These are phyloP conservation scores for Sinodicranocentrus sp. DNA, from an alignment of 2,888 invertebrate genomes.

Conservation along the genomic window DNA sequence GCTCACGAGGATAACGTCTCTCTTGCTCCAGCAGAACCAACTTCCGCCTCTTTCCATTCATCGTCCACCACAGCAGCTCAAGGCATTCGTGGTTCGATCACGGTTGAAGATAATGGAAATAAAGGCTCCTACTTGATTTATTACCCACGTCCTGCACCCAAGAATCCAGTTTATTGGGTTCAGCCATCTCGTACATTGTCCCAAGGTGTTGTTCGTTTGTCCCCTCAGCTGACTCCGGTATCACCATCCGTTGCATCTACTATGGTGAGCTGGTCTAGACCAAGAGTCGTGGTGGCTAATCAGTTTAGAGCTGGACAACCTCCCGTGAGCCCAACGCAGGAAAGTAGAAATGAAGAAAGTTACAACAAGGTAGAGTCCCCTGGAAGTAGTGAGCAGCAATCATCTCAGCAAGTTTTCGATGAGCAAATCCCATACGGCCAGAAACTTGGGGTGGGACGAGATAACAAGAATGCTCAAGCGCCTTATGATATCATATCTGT, in stretches of 20 bases:
- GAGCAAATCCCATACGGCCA: slow-evolving; percentile 64
- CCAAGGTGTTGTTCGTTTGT: slow-evolving; percentile 84
- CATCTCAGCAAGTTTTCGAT: slow-evolving; percentile 33
- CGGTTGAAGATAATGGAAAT: slow-evolving; percentile 46
- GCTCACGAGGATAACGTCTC: not conserved
- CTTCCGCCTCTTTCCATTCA: not conserved
- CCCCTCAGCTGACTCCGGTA: slow-evolving; percentile 46
- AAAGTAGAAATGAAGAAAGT: slow-evolving; percentile 27
- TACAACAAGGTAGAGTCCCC: slow-evolving; percentile 16
- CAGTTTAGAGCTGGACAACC: slow-evolving; percentile 47
- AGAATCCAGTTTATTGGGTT: slow-evolving; percentile 74
- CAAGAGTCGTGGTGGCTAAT: slow-evolving; percentile 51
- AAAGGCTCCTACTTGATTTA: slow-evolving; percentile 69
- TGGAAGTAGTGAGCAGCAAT: slow-evolving; percentile 30
- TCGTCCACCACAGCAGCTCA: slow-evolving; percentile 5
- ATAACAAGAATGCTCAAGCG: slow-evolving; percentile 30
- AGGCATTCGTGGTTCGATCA: slow-evolving; percentile 41
- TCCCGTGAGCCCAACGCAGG: not conserved
- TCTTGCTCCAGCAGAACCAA: not conserved
- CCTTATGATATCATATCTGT: slow-evolving; percentile 75
- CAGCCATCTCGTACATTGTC: slow-evolving; percentile 81
- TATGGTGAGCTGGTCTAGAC: slow-evolving; percentile 58
- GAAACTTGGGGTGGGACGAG: slow-evolving; percentile 41
- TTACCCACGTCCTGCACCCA: slow-evolving; percentile 70
- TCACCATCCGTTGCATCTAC: slow-evolving; percentile 49